Evolutionary conservation across 2,888 invertebrate genomes (phyloP), one percentile per base, ranked within the genome.

Genomic region (Acanthoscelides obtectus): DNA sequence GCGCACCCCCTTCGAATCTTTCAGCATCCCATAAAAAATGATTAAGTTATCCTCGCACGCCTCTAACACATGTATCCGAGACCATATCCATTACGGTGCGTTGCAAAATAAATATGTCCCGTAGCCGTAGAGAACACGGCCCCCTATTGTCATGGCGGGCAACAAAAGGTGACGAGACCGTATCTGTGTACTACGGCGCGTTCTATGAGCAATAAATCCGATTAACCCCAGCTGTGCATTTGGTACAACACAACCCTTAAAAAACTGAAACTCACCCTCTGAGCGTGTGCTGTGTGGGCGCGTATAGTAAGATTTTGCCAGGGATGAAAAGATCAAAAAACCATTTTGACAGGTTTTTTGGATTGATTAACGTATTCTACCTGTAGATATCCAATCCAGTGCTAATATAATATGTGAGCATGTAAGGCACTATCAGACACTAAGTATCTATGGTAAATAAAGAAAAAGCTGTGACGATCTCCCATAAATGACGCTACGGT

Each of bases 201-300:
- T 45, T 45, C 45, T 45, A 45, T 45, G 80, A 80, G 80, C 80
- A 81, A 83, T 82, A 83, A 84, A 85, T 84, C 84, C 83, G 84
- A 84, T 85, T 84, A 84, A 84, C 83, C 81, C 83, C 83, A 83
- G 84, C 83, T 83, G 84, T 80, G 84, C 84, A 82, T 84, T 84
- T 83, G 81, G 81, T 83, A 82, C 79, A 81, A 78, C 76, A 76
- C 72, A 76, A 72, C 74, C 76, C 74, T 76, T 74, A 74, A 74
- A 75, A 75, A 78, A 20, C 20, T 73, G 69, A 70, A 75, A 72
- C 77, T 76, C 78, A 71, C 76, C 77, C 76, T 74, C 73, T 76
- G 77, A 77, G 78, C 78, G 73, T 78, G 78, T 78, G 77, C 76
- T 77, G 76, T 75, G 73, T 45, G 45, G 12, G 45, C 17, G 45